Evolutionary conservation across 1,140 invertebrate genomes (phyloP), one percentile per base, ranked within the genome.

Genomic region (Paracyclopina nana): DNA sequence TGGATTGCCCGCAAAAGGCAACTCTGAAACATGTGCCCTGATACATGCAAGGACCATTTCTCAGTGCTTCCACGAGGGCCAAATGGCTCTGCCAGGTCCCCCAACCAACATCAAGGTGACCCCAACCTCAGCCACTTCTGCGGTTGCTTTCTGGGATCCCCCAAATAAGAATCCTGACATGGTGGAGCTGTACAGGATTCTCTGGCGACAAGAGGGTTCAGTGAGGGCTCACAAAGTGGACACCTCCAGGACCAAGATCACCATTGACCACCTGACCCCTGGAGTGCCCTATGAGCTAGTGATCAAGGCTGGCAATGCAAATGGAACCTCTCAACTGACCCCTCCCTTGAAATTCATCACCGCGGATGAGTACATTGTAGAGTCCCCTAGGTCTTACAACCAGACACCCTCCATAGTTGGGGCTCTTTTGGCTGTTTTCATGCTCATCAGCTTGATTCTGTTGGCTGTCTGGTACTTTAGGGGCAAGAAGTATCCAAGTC

Each of bases 101-200:
- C 81, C 80, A 2, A 68, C 72, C 51, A 77, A 79, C 56, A 64
- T 84, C 24, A 68, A 67, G 20, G 73, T 80, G 12, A 68, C 71
- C 29, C 69, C 72, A 12, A 65, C 74, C 0, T 73, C 73, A 29
- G 61, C 70, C 1, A 66, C 72, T 55, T 67, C 72, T 22, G 72
- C 78, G 1, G 62, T 70, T 12, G 67, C 80, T 4, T 65, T 70
- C 48, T 85, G 81, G 82, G 77, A 82, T 57, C 70, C 73, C 12
- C 80, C 82, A 30, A 60, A 70, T 27, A 83, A 83, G 62, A 84
- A 85, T 63, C 79, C 81, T 2, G 72, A 80, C 54, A 75, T 75
- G 6, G 80, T 82, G n/a, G 78, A 82, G 64, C 68, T 80, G 54
- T 84, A 84, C 66, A 71, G 79, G 55, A 65, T 73, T 51, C 69